Percentiles rank a stretch among this genome's conserved stretches.
Conservation (phyloP, 2,888 invertebrate genomes). For the Danaus chrysippus region DNA sequence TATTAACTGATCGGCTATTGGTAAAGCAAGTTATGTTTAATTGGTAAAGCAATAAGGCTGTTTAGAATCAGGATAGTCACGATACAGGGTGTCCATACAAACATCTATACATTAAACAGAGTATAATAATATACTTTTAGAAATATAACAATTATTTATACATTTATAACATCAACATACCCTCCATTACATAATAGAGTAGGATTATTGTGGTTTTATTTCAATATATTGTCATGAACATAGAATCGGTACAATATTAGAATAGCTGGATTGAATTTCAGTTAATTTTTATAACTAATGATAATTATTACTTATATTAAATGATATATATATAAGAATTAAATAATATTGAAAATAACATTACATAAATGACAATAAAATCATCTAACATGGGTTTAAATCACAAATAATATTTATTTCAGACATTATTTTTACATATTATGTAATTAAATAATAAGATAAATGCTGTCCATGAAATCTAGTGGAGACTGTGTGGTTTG, state of each 20-base stretch:
- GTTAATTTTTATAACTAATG: not conserved
- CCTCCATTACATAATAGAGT: not conserved
- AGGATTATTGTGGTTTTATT: not conserved
- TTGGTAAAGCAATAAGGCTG: constrained; percentile 20
- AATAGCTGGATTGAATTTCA: not conserved
- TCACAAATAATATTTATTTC: too few relatives aligned
- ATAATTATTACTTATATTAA: not conserved
- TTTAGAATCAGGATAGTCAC: constrained; percentile 6
- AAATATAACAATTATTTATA: constrained; percentile 16
- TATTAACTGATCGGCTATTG: constrained; percentile 1
- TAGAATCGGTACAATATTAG: not conserved
- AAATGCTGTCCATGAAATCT: too few relatives aligned
- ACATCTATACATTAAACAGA: not conserved
- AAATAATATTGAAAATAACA: too few relatives aligned
- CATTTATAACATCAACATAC: constrained; percentile 7
- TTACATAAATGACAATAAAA: too few relatives aligned
- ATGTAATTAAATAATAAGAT: too few relatives aligned
- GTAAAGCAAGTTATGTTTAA: not conserved
- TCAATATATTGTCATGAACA: not conserved
- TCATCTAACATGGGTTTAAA: too few relatives aligned
- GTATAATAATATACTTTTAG: constrained; percentile 12
- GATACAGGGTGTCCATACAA: too few relatives aligned
- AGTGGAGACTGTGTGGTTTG: too few relatives aligned
- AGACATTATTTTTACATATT: too few relatives aligned
- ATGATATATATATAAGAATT: too few relatives aligned